Percentiles rank a stretch among this genome's conserved stretches.
phyloP scores from a whole-genome alignment of 2,113 vertebrate genomes.

The Gulo gulo region DNA sequence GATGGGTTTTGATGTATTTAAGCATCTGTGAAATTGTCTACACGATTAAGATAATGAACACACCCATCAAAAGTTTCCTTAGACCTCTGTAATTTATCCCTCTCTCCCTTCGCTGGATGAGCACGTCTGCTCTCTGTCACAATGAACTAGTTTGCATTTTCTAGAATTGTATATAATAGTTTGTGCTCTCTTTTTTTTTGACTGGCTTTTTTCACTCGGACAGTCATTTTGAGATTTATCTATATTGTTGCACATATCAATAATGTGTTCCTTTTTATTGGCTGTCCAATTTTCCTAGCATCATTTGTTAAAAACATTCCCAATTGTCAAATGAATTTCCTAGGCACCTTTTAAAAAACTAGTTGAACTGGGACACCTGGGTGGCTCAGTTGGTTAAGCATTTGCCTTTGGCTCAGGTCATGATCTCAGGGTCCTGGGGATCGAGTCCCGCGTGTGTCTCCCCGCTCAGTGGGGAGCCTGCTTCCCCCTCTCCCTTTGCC shows the following conservation, averaged over 20 bases:
- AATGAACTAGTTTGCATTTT: background rate
- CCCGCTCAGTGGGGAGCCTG: no score
- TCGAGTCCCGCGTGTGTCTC: no score
- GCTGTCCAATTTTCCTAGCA: background rate
- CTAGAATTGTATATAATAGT: background rate
- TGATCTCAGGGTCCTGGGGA: no score
- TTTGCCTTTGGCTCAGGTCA: no score
- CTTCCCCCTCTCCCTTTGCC: no score
- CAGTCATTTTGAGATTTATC: background rate
- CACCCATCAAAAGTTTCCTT: background rate
- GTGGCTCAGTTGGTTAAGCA: no score
- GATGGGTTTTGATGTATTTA: background rate
- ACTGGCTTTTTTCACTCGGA: background rate
- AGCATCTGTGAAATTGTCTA: background rate
- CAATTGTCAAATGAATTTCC: background rate
- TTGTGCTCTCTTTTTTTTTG: background rate
- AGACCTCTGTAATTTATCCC: background rate
- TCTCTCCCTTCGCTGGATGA: background rate
- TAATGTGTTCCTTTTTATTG: background rate
- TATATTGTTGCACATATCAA: background rate
- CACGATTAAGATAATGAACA: background rate
- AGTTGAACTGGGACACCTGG: background rate
- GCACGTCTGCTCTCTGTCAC: background rate
- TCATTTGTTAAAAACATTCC: background rate
- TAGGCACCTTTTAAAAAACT: background rate